Evolutionary conservation across 2,797 vertebrate genomes (phyloP).

Genomic region (Cheirogaleus major): DNA sequence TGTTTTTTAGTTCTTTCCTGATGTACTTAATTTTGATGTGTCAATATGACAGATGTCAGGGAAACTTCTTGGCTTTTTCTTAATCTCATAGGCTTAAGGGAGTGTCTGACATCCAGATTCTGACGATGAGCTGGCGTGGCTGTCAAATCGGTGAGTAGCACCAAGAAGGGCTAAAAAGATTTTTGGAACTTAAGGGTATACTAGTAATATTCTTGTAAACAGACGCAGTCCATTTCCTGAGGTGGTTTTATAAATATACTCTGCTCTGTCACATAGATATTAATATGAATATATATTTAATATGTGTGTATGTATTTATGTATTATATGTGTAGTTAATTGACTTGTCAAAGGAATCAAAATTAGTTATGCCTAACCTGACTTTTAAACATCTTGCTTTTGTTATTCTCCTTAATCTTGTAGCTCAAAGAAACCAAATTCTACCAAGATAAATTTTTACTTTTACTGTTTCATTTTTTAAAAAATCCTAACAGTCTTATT

Average conservation of each 20-base stretch:
- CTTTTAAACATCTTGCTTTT: neutral
- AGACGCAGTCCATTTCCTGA: neutral
- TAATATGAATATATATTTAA: neutral
- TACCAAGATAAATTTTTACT: neutral
- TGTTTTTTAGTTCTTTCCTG: neutral
- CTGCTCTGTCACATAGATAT: neutral
- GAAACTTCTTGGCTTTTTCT: conserved; percentile 16
- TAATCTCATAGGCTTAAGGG: conserved; percentile 16
- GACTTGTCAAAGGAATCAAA: neutral
- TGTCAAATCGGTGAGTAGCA: neutral
- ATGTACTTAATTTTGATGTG: neutral
- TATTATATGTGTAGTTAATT: neutral
- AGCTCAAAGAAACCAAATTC: neutral
- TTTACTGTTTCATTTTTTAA: neutral
- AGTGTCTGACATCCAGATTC: neutral
- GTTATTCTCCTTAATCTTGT: neutral
- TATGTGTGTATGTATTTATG: neutral
- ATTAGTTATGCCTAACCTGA: neutral
- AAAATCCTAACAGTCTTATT: neutral
- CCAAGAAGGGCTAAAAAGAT: neutral
- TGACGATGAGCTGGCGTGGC: neutral
- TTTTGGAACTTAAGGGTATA: neutral
- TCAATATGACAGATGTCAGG: conserved; percentile 29
- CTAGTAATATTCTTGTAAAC: neutral
- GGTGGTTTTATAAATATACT: neutral